phyloP scores from a whole-genome alignment of 2,113 vertebrate species.

The Smithornis capensis region DNA sequence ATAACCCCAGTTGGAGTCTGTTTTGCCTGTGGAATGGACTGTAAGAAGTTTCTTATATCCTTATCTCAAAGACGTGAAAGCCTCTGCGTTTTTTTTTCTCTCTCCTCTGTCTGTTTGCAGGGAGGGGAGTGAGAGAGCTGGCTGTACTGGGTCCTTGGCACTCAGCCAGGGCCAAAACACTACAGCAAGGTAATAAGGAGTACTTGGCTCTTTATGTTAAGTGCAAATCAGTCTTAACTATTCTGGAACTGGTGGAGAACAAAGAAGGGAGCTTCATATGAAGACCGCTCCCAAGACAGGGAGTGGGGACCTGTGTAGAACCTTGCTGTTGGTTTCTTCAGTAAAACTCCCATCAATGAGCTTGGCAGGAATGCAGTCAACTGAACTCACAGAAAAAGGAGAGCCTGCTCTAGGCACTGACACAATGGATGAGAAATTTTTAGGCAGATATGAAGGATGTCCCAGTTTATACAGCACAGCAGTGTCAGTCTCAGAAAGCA shows the following conservation, averaged over 20 bases:
- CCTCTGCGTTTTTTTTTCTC: too few relatives aligned
- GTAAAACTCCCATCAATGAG: neutral
- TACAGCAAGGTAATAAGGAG: neutral
- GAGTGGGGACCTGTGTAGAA: fast-evolving
- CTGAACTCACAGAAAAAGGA: neutral
- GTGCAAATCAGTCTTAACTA: neutral
- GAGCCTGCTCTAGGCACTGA: too few relatives aligned
- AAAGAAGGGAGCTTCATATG: neutral
- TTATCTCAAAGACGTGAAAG: too few relatives aligned
- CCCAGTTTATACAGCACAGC: neutral
- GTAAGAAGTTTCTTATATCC: too few relatives aligned
- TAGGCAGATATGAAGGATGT: neutral
- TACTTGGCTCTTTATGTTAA: neutral
- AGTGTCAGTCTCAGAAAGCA: neutral
- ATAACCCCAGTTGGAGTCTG: too few relatives aligned
- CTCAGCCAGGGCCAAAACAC: too few relatives aligned
- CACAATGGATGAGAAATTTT: neutral
- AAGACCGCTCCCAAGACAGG: neutral
- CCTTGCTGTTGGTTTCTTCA: neutral
- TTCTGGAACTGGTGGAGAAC: neutral
- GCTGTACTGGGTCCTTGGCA: too few relatives aligned
- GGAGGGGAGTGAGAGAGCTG: too few relatives aligned
- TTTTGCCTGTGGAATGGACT: too few relatives aligned
- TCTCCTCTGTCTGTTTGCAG: too few relatives aligned
- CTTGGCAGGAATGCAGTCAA: neutral